A percentile compares a stretch with the other conserved stretches of the same genome.
phyloP scores from a whole-genome alignment of 2,797 vertebrate genomes.

The Chelidonichthys spinosus region DNA sequence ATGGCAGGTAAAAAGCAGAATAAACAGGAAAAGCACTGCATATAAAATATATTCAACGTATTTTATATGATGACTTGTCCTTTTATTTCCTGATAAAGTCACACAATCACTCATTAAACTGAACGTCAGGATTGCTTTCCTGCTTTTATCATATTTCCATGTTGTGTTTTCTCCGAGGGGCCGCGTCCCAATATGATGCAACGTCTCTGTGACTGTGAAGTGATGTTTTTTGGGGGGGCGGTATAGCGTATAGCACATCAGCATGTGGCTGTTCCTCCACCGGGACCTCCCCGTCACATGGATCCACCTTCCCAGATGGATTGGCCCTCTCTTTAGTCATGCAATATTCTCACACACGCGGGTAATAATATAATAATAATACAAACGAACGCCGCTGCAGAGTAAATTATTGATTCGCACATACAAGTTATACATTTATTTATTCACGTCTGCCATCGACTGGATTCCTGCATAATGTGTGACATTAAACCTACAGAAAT shows the following conservation, averaged over 20 bases:
- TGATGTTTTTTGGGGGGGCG: neutral
- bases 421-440: constrained; percentile 27
- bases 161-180: constrained; percentile 4
- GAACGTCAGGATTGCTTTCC: neutral
- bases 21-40: neutral
- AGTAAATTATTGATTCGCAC: constrained; percentile 54
- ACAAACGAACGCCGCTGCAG: constrained; percentile 29
- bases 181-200: constrained; percentile 20
- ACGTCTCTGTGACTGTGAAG: constrained; percentile 33
- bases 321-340: constrained; percentile 31
- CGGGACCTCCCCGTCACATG: constrained; percentile 23
- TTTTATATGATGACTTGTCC: neutral
- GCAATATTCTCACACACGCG: constrained; percentile 18
- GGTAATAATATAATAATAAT: constrained; percentile 1
- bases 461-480: constrained; percentile 8
- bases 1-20: no score
- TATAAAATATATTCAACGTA: neutral
- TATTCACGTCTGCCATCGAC: constrained; percentile 46
- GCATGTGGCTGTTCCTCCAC: constrained; percentile 23
- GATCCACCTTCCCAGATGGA: constrained; percentile 26
- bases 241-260: neutral
- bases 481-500: constrained; percentile 8
- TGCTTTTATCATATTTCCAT: neutral
- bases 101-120: neutral
- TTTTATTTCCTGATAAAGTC: neutral